phyloP scores from a whole-genome alignment of 2,113 vertebrate genomes.

The Mystacornis crossleyi region DNA sequence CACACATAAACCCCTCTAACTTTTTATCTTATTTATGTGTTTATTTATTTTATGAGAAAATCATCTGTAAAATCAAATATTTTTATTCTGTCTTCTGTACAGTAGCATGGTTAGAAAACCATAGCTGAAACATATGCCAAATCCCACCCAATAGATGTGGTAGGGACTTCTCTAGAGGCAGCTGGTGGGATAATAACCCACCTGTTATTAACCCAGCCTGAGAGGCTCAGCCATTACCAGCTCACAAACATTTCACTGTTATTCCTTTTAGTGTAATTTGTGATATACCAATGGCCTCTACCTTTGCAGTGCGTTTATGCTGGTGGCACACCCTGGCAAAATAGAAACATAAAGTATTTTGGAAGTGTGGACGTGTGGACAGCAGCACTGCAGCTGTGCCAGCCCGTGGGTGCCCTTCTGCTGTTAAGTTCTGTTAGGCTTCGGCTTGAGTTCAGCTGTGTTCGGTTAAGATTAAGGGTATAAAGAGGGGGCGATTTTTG shows the following conservation, averaged over 20 bases:
- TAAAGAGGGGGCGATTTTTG: too few species aligned
- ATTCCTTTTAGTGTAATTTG: background rate
- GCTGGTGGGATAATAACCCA: fast-evolving
- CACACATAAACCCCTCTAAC: fast-evolving
- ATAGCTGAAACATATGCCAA: background rate
- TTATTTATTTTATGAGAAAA: background rate
- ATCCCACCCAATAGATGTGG: background rate
- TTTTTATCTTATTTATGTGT: background rate
- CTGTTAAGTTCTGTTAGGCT: too few species aligned
- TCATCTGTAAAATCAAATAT: background rate
- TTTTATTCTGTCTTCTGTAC: background rate
- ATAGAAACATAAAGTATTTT: background rate
- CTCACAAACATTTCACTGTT: background rate
- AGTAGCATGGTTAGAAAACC: background rate
- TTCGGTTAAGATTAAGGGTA: too few species aligned
- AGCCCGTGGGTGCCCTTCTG: too few species aligned
- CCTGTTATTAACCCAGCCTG: background rate
- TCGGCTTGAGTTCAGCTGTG: too few species aligned
- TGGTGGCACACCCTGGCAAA: background rate
- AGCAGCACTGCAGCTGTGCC: too few species aligned
- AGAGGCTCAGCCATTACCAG: background rate
- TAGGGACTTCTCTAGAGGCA: background rate
- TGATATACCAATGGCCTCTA: background rate
- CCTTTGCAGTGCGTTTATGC: background rate
- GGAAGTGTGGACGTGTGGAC: background rate